A percentile compares a stretch with the other conserved stretches of the same genome.
Evolutionary conservation across 2,888 invertebrate genomes (phyloP).

Genomic region (Litoditis marina): DNA sequence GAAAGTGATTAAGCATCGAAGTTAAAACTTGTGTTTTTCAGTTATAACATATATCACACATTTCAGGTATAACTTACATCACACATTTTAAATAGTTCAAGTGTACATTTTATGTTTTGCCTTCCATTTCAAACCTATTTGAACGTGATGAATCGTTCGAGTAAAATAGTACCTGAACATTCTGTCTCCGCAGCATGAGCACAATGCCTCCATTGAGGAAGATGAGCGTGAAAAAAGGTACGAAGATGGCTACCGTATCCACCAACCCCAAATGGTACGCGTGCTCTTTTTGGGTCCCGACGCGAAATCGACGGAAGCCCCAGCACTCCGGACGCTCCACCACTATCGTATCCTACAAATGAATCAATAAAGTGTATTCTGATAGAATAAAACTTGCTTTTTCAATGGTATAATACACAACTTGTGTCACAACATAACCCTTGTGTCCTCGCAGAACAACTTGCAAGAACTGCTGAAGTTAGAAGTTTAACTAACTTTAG

Average conservation of each 20-base stretch:
- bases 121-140: no score
- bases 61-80: no score
- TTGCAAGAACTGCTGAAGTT: neutral
- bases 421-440: no score
- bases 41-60: no score
- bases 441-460: neutral
- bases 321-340: conserved; percentile 32
- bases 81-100: no score
- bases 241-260: conserved; percentile 40
- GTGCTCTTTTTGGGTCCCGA: conserved; percentile 24
- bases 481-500: no score
- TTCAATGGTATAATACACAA: no score
- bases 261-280: conserved; percentile 28
- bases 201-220: conserved; percentile 60
- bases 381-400: neutral
- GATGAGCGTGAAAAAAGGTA: conserved; percentile 57
- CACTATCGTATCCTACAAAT: conserved; percentile 31
- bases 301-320: conserved; percentile 28
- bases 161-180: conserved; percentile 56
- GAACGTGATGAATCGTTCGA: no score
- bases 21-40: no score
- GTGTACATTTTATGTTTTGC: no score
- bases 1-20: no score
- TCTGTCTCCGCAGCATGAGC: conserved; percentile 55
- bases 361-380: neutral